Base-by-base conservation (phyloP, 2,888 invertebrate genomes). In the Tinea pellionella region DNA sequence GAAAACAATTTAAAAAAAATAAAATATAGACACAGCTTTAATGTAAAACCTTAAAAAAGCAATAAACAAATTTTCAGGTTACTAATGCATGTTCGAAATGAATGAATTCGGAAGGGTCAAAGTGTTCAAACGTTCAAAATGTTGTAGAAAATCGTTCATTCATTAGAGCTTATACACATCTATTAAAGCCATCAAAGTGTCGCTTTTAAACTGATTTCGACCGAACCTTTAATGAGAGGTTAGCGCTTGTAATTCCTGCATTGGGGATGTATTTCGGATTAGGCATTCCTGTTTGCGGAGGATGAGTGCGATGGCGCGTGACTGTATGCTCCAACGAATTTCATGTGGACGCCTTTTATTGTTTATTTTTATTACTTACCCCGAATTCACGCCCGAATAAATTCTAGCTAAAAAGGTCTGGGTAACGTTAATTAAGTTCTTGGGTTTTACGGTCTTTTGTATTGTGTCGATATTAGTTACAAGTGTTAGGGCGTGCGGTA, bases 381-480 rank as follows among this genome's bases (percentile, higher is more conserved):
- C 75, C 74, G 68, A 80, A 78, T 80, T 81, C 77, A 75, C 76
- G 77, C 75, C 73, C 75, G 77, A 81, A 80, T 78, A 79, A 80
- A 81, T 78, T 78, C 74, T 73, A 74, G 73, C 72, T 69, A 70
- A 73, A 69, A 69, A 59, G 64, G 61, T 47, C n/a, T 60, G 37
- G 43, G 69, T 70, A 69, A 75, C 75, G 77, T 79, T 83, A 82
- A 82, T 83, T 83, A 81, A 80, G 82, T 78, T 78, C 80, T 77
- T 80, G 74, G 75, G 74, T 78, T 57, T 61, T 61, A 57, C 57
- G 57, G 57, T 32, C 32, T 57, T 57, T 57, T 30, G 57, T 57
- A 57, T 57, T 30, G 57, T 15, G 30, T 19, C 30, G 57, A 57
- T 57, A 57, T 57, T 57, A 57, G 57, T 30, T 15, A 32, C 57